phyloP scores from a whole-genome alignment of 2,113 vertebrate genomes.

The Aviceda subcristata region DNA sequence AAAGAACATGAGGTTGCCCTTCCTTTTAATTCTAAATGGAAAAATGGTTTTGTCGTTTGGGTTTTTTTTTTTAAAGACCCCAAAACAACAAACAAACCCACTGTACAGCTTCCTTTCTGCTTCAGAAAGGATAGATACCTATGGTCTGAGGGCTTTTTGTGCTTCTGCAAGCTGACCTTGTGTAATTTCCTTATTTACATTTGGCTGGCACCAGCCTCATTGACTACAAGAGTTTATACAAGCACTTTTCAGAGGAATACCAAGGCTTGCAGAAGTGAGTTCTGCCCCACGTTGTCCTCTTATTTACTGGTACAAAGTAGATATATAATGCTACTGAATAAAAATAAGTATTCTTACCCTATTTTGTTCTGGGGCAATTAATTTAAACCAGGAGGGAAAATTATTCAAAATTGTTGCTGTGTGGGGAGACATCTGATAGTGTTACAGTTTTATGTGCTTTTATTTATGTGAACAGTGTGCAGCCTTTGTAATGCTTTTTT shows the following conservation, averaged over 20 bases:
- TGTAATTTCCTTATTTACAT: constrained; percentile 43
- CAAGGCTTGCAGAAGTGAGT: not conserved
- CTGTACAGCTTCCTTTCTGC: not conserved
- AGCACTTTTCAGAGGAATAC: not conserved
- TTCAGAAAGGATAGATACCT: not conserved
- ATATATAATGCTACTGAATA: not conserved
- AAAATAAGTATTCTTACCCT: not conserved
- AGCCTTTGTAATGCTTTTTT: not conserved
- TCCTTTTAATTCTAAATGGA: not conserved
- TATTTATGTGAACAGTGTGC: not conserved
- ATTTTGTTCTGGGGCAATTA: not conserved
- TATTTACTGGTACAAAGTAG: not conserved
- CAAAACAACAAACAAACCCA: not conserved
- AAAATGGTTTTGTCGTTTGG: not conserved
- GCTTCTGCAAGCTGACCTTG: constrained; percentile 9
- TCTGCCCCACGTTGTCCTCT: not conserved
- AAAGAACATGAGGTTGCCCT: not conserved
- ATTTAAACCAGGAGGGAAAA: constrained; percentile 20
- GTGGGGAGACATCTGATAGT: not conserved
- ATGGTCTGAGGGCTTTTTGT: not conserved
- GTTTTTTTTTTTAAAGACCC: not conserved
- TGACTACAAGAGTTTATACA: not conserved
- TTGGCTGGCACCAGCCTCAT: not conserved
- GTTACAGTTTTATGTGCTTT: not conserved
- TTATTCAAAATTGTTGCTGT: not conserved